A percentile compares a stretch with the other conserved stretches of the same genome.
phyloP scores from a whole-genome alignment of 2,113 vertebrate species.

The Carlito syrichta region DNA sequence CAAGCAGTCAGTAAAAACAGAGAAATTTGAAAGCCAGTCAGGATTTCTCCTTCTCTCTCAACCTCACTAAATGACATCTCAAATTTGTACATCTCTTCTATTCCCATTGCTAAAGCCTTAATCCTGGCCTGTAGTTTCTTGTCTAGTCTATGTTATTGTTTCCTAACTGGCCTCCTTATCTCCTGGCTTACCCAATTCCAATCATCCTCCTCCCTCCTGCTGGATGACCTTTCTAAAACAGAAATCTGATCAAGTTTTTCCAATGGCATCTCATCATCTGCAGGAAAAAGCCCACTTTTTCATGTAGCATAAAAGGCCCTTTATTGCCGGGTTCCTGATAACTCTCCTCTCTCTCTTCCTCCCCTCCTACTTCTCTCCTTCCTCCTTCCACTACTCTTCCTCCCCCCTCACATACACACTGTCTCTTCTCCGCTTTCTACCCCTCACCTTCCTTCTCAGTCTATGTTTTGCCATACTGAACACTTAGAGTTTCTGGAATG shows the following conservation, averaged over 20 bases:
- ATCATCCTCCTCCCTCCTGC: neutral
- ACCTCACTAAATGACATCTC: neutral
- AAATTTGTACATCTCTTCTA: neutral
- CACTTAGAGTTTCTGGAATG: neutral
- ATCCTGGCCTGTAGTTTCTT: neutral
- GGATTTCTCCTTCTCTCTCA: neutral
- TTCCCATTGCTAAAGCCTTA: neutral
- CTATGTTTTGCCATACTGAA: neutral
- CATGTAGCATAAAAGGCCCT: neutral
- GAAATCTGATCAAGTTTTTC: constrained; percentile 29
- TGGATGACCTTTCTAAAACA: constrained; percentile 53
- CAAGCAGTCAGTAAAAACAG: neutral
- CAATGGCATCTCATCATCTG: neutral
- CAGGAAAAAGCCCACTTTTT: neutral
- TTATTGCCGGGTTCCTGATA: neutral
- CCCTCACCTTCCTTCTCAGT: neutral
- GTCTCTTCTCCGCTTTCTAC: neutral
- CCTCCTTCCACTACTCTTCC: neutral
- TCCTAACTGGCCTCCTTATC: neutral
- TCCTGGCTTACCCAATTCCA: neutral
- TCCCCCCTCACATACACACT: neutral
- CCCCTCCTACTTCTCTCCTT: neutral
- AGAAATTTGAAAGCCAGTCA: constrained; percentile 26
- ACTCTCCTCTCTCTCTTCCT: neutral
- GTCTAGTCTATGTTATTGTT: neutral